Evolutionary conservation across 2,113 vertebrate genomes (phyloP).

Genomic region (Burhinus oedicnemus): DNA sequence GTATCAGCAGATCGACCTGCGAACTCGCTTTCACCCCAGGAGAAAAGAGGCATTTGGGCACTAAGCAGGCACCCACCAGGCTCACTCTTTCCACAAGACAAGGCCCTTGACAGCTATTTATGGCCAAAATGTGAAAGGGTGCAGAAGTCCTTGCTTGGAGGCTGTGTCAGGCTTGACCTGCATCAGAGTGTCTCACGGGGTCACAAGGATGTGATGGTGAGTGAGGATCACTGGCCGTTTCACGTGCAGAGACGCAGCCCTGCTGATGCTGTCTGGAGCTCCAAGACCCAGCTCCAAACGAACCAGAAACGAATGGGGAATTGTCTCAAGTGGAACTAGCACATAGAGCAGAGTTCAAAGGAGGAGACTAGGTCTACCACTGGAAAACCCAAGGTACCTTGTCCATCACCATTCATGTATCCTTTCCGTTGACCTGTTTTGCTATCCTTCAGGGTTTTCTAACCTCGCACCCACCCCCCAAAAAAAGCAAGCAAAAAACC

Average conservation of each 20-base stretch:
- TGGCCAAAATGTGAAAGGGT: too few species aligned
- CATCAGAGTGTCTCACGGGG: neutral
- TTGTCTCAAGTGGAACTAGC: neutral
- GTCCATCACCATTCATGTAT: neutral
- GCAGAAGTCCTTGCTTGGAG: neutral
- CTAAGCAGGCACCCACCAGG: neutral
- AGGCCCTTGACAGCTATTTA: too few species aligned
- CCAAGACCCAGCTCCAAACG: accelerated
- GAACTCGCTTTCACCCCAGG: accelerated
- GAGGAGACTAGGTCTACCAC: neutral
- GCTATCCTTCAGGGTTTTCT: neutral
- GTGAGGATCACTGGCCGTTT: neutral
- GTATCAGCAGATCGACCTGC: neutral
- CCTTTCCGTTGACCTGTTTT: neutral
- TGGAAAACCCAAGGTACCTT: neutral
- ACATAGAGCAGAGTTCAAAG: neutral
- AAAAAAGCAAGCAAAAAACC: neutral
- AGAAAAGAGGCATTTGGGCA: neutral
- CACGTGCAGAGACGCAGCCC: neutral
- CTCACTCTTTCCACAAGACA: neutral
- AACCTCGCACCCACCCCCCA: neutral
- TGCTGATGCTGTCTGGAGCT: neutral
- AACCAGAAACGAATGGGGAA: neutral
- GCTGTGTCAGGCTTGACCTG: neutral
- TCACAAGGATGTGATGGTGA: neutral